Base-by-base conservation (phyloP, 1,140 invertebrate species). In the Apolygus lucorum region DNA sequence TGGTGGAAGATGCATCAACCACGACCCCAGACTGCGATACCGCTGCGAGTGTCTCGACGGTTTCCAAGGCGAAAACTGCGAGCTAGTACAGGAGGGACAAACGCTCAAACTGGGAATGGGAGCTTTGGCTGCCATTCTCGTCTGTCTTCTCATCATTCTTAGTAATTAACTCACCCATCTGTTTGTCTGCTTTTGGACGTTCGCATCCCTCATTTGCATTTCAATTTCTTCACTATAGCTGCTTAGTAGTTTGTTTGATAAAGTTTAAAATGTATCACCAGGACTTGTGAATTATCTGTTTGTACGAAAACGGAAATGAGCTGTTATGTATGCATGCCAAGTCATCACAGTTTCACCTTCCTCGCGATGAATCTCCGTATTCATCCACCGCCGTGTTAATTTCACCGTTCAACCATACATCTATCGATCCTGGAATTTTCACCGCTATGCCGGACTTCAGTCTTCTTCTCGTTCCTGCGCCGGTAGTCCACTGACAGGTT, bases 21-120 rank as follows among this genome's bases (percentile, higher is more conserved):
- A 92, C 75, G 91, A 95, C 80, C 92, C 91, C 69, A 83, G 86
- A 71, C 85, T 90, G 71, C 86, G 90, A 52, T 91, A 91, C 76
- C 86, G 85, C 73, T 95, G 90, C 80, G 87, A 88, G 70, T 96
- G 96, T 78, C 89, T 90, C 2, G 88, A 90, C 70, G 93, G 93
- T 52, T 99, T 92, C 82, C 93, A 88, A 85, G 95, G 95, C 68
- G 89, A 91, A 75, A 91, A 95, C 79, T 98, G 96, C 81, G 92
- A 96, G 78, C 84, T 94, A 65, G 87, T 93, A 49, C 91, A 95
- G 78, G 91, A 96, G 78, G 93, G 92, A 71, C 92, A 93, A 80
- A 94, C 92, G 63, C 83, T 96, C 70, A 92, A 93, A 78, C 85
- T 96, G 68, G 93, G 92, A 80, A 93, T 95, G 90, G 93, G 93